phyloP scores from a whole-genome alignment of 2,888 invertebrate genomes.

The Nomada fabriciana region DNA sequence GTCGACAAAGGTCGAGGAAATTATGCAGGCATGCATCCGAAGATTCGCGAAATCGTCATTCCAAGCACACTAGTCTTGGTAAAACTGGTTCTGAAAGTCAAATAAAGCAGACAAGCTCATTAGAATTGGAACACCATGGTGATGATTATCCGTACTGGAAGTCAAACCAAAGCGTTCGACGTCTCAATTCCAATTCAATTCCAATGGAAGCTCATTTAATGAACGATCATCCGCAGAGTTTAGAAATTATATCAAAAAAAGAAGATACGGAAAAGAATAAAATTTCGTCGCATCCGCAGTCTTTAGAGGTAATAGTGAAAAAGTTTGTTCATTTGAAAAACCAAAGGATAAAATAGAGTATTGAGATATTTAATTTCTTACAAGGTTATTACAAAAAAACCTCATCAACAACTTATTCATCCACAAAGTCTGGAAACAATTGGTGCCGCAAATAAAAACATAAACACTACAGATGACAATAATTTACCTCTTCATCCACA shows the following conservation, averaged over 20 bases:
- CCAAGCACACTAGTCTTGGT: conserved; percentile 81
- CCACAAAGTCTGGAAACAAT: conserved; percentile 83
- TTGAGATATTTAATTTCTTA: conserved; percentile 1
- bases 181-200: conserved; percentile 80
- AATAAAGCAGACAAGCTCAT: conserved; percentile 86
- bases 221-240: conserved; percentile 82
- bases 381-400: conserved; percentile 80
- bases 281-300: conserved; percentile 83
- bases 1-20: conserved; percentile 75
- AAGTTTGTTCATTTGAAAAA: background rate
- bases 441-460: conserved; percentile 81
- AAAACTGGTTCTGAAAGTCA: conserved; percentile 84
- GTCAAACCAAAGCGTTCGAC: conserved; percentile 80
- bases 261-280: conserved; percentile 81
- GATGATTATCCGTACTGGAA: conserved; percentile 82
- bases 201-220: conserved; percentile 80
- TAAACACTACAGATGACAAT: conserved; percentile 81
- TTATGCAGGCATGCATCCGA: conserved; percentile 81
- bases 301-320: conserved; percentile 77
- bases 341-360: background rate
- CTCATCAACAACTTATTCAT: conserved; percentile 81
- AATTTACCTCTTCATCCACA: conserved; percentile 93
- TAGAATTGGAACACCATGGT: conserved; percentile 85
- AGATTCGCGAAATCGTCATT: conserved; percentile 79
- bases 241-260: conserved; percentile 81